A percentile compares a stretch with the other conserved stretches of the same genome.
Conservation (phyloP, 2,888 invertebrate genomes). For the Elgonia sp. region DNA sequence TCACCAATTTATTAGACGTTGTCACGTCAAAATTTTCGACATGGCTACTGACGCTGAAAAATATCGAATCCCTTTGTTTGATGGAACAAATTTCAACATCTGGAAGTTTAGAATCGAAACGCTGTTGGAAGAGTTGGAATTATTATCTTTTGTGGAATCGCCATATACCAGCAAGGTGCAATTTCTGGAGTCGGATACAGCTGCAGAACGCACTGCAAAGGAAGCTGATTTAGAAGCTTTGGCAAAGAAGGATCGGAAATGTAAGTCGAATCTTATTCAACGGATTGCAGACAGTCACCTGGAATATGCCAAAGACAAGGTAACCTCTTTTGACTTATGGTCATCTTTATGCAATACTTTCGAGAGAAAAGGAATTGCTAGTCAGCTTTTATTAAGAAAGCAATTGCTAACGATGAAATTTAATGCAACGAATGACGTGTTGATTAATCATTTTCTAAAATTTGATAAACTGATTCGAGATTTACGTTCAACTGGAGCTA, state of each 20-base stretch:
- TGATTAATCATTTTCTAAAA: conserved; percentile 21
- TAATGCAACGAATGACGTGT: conserved; percentile 8
- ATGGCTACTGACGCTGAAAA: conserved; percentile 16
- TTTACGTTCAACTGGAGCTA: conserved; percentile 26
- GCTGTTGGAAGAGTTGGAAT: conserved; percentile 64
- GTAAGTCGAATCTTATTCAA: conserved; percentile 78
- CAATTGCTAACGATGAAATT: conserved; percentile 34
- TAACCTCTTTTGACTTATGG: conserved; percentile 77
- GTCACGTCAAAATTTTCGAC: neutral
- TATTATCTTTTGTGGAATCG: conserved; percentile 51
- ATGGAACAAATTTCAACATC: conserved; percentile 75
- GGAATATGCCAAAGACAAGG: conserved; percentile 80
- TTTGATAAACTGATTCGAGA: conserved; percentile 36
- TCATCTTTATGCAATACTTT: conserved; percentile 50
- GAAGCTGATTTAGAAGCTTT: neutral
- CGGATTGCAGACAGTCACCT: conserved; percentile 72
- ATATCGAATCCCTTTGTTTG: conserved; percentile 55
- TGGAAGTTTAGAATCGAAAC: conserved; percentile 75
- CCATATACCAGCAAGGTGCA: neutral
- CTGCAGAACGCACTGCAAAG: neutral
- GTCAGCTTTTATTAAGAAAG: conserved; percentile 23
- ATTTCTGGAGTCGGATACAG: neutral
- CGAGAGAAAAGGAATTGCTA: conserved; percentile 26
- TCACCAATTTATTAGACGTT: too few relatives aligned
- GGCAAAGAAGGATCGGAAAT: conserved; percentile 53